Evolutionary conservation across 2,888 invertebrate species (phyloP), one percentile per base, ranked within the genome.

Genomic region (Fragum fragum): DNA sequence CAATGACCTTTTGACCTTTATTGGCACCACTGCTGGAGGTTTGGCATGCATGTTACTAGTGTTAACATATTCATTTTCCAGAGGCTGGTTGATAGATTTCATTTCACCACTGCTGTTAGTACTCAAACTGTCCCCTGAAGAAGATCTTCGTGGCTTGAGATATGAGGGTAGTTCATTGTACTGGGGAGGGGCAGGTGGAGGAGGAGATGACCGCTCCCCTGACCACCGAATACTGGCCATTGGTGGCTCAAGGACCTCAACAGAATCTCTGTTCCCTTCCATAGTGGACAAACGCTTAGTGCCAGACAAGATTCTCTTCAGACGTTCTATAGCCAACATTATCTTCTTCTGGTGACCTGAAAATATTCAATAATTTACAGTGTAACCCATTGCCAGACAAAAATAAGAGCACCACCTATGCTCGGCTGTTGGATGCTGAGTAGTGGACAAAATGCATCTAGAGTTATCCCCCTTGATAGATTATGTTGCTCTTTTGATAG

Each of bases 311-410:
- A 94, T 97, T 94, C 98, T 98, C 95, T 99, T 98, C 73, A 99
- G 97, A 94, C 99, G 96, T 95, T 99, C 99, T 91, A 99, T 98
- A 83, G 99, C 99, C 93, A 99, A 96, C 93, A 98, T 96, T 90
- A 99, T 97, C 95, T 99, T 98, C 96, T 99, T 99, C 95, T 99
- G 99, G 95, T 99, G 99, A 47, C 99, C 99, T 93, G 98, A 95
- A 92, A 97, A 29, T 47, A 63, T 32, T 70, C 57, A 36, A 53
- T 1, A 21, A 57, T 21, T n/a, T n/a, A n/a, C n/a, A n/a, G n/a
- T n/a, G n/a, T n/a, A n/a, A n/a, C n/a, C n/a, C n/a, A n/a, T n/a
- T n/a, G n/a, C n/a, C n/a, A n/a, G n/a, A n/a, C n/a, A n/a, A n/a
- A n/a, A n/a, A n/a, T n/a, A n/a, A n/a, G n/a, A n/a, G n/a, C n/a